Evolutionary conservation across 2,888 invertebrate genomes (phyloP), one percentile per base, ranked within the genome.

Genomic region (Strigamia transsilvanica): DNA sequence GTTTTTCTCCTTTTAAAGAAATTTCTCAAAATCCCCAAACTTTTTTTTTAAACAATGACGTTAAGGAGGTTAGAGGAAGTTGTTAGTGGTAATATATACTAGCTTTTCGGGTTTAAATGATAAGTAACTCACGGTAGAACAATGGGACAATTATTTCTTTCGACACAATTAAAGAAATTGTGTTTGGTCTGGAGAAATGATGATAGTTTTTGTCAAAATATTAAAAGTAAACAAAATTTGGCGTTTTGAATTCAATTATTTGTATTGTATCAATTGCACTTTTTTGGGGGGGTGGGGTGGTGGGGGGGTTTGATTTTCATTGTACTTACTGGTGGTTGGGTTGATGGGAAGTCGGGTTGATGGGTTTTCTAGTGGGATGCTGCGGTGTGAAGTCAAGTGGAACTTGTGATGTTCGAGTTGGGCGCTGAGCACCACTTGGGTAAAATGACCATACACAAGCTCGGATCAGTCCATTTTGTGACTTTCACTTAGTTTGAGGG

Each of bases 1-100:
- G 15, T 51, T 66, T 66, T 66, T 66, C 61, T 66, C 61, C 61
- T 66, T 66, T 66, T 66, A 66, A 66, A 66, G 61, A n/a, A 21
- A 5, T 66, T 23, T 66, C 61, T 23, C 3, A 5, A 66, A 66
- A 66, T 12, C 46, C 42, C 42, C 15, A 3, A 10, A n/a, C 1
- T 46, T n/a, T 46, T 46, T 13, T 46, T 12, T 46, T 12, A 46
- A 3, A n/a, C 12, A 46, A 5, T 3, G 15, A 46, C 12, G 15
- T 12, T 46, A 66, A 66, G 23, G 61, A 66, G 61, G 61, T 66
- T 66, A 66, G 10, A 66, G 21, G 61, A 66, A 23, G 21, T 66
- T 12, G 12, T 12, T 21, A 27, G 27, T 27, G 1, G 27, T 27
- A 1, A 27, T 27, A 27, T 27, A 27, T 27, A 27, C 2, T 27